phyloP scores from a whole-genome alignment of 2,113 vertebrate genomes.

The Montifringilla adamsi region DNA sequence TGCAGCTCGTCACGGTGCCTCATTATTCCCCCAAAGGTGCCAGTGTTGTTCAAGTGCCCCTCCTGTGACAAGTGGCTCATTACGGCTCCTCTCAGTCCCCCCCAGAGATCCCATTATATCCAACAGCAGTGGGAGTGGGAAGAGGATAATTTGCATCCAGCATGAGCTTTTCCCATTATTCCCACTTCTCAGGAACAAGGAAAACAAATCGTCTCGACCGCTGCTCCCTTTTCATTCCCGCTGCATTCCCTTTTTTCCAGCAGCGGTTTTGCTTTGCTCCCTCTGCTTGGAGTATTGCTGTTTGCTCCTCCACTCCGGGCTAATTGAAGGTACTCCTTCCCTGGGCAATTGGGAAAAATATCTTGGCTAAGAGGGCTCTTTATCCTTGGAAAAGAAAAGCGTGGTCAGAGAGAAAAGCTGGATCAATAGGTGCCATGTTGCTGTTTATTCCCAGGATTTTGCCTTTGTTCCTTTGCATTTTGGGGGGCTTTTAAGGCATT shows the following conservation, averaged over 20 bases:
- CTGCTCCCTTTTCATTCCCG: background rate
- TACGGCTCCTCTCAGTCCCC: background rate
- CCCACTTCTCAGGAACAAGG: background rate
- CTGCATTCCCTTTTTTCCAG: background rate
- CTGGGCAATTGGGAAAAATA: background rate
- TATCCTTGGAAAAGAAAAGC: background rate
- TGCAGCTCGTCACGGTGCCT: background rate
- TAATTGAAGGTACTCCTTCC: background rate
- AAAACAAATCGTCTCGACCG: background rate
- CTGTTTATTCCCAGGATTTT: background rate
- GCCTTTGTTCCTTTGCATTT: background rate
- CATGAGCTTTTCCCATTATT: background rate
- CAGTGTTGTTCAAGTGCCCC: background rate
- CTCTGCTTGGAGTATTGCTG: background rate
- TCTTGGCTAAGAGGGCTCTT: background rate
- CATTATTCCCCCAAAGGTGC: background rate
- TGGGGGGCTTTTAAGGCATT: background rate
- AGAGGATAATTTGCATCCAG: conserved; percentile 32
- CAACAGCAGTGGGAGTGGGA: background rate
- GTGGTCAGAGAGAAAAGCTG: background rate
- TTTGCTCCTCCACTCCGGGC: background rate
- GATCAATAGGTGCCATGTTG: background rate
- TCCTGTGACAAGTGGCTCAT: background rate
- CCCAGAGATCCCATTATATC: conserved; percentile 27
- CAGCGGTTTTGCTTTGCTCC: background rate